Conservation (phyloP, 2,888 invertebrate genomes). For the Cryptosula pallasiana region DNA sequence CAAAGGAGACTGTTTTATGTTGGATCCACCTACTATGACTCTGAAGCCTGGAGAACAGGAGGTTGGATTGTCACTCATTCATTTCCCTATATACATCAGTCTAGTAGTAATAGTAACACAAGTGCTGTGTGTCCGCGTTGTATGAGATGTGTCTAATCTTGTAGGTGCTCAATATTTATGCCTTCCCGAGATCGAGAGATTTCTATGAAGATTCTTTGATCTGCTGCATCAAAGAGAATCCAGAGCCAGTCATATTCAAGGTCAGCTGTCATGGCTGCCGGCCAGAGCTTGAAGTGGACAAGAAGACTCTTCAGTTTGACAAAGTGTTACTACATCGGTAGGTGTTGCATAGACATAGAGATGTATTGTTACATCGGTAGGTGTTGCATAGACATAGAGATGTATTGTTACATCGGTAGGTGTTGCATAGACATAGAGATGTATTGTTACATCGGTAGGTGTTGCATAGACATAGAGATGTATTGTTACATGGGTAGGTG, state of each 20-base stretch:
- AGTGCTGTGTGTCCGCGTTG: too few relatives aligned
- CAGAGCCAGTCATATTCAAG: slow-evolving; percentile 53
- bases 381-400: too few relatives aligned
- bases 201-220: slow-evolving; percentile 50
- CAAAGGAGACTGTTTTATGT: slow-evolving; percentile 49
- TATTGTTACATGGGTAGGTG: too few relatives aligned
- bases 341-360: too few relatives aligned
- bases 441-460: too few relatives aligned
- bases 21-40: slow-evolving; percentile 51
- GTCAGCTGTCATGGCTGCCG: slow-evolving; percentile 48
- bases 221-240: slow-evolving; percentile 53
- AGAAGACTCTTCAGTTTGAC: slow-evolving; percentile 52
- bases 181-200: slow-evolving; percentile 49
- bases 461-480: too few relatives aligned
- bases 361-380: too few relatives aligned
- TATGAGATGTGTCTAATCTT: not conserved
- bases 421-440: too few relatives aligned
- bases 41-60: slow-evolving; percentile 49
- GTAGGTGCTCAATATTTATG: slow-evolving; percentile 48
- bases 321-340: slow-evolving; percentile 53
- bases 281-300: slow-evolving; percentile 52
- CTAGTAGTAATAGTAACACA: too few relatives aligned
- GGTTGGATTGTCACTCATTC: too few relatives aligned
- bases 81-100: too few relatives aligned
- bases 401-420: too few relatives aligned